These are phyloP conservation scores for Crossaster papposus DNA, from an alignment of 53 echinoderm and acorn worm genomes.

Conservation along the genomic window DNA sequence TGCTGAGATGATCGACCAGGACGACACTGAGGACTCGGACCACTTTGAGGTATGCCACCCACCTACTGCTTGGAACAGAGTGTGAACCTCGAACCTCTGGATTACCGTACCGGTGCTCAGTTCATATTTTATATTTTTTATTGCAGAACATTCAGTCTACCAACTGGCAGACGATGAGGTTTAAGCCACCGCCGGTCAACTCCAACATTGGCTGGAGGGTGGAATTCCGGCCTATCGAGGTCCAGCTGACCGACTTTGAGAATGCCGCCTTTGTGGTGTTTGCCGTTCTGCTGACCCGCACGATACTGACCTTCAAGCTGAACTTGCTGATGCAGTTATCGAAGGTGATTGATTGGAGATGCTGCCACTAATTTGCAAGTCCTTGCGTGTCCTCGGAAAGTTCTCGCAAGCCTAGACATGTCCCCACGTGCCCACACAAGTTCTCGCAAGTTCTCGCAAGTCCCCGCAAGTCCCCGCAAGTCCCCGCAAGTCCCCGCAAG, in stretches of 20 bases:
- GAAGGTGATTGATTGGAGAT: slow-evolving; percentile 55
- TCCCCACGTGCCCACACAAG: too few relatives aligned
- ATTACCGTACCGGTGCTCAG: too few relatives aligned
- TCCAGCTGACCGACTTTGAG: slow-evolving; percentile 98
- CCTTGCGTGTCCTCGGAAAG: too few relatives aligned
- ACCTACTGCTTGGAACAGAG: too few relatives aligned
- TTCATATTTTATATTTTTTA: not conserved
- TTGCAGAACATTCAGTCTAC: slow-evolving; percentile 96
- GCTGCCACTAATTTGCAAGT: too few relatives aligned
- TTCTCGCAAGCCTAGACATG: too few relatives aligned
- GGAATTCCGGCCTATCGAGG: slow-evolving; percentile 93
- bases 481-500: too few relatives aligned
- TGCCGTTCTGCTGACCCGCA: slow-evolving; percentile 86
- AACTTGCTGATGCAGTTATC: slow-evolving; percentile 94
- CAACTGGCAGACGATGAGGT: slow-evolving; percentile 97
- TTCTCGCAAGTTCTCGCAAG: too few relatives aligned
- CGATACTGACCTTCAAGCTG: slow-evolving; percentile 87
- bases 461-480: too few relatives aligned
- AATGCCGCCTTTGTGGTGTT: slow-evolving; percentile 97
- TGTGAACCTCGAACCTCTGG: too few relatives aligned
- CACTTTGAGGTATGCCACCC: slow-evolving; percentile 89
- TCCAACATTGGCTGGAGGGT: slow-evolving; percentile 98
- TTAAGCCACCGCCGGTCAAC: slow-evolving; percentile 96
- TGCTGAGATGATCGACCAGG: slow-evolving; percentile 84
- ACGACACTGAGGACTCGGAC: slow-evolving; percentile 86